phyloP scores from a whole-genome alignment of 2,797 vertebrate species.

The Pyrocephalus nanus region DNA sequence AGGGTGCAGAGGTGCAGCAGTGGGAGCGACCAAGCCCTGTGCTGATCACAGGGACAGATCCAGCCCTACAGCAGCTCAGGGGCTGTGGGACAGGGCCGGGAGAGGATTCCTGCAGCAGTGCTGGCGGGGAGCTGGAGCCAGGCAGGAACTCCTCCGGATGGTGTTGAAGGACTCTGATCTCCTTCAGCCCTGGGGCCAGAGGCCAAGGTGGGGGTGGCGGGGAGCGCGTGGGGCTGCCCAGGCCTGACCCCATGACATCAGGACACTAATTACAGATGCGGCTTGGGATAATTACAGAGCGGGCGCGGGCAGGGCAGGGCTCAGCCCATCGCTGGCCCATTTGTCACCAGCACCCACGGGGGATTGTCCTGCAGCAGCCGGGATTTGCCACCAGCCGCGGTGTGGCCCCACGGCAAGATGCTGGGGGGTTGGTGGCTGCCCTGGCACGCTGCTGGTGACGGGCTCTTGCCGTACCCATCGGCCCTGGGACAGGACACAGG shows the following conservation, averaged over 20 bases:
- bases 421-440: background rate
- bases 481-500: background rate
- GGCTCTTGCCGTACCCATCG: background rate
- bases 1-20: background rate
- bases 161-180: background rate
- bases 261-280: conserved; percentile 52
- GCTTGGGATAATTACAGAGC: conserved; percentile 46
- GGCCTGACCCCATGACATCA: conserved; percentile 55
- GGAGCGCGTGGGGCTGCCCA: background rate
- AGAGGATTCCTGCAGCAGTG: background rate
- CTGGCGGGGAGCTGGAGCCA: accelerated
- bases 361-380: background rate
- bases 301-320: background rate
- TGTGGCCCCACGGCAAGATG: background rate
- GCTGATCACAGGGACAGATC: background rate
- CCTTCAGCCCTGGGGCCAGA: background rate
- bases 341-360: background rate
- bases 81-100: background rate
- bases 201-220: background rate
- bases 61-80: background rate
- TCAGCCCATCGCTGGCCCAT: background rate
- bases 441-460: accelerated
- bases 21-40: background rate
- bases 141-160: background rate
- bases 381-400: accelerated